Base-by-base conservation (phyloP, 2,797 vertebrate species). In the Pterois miles region DNA sequence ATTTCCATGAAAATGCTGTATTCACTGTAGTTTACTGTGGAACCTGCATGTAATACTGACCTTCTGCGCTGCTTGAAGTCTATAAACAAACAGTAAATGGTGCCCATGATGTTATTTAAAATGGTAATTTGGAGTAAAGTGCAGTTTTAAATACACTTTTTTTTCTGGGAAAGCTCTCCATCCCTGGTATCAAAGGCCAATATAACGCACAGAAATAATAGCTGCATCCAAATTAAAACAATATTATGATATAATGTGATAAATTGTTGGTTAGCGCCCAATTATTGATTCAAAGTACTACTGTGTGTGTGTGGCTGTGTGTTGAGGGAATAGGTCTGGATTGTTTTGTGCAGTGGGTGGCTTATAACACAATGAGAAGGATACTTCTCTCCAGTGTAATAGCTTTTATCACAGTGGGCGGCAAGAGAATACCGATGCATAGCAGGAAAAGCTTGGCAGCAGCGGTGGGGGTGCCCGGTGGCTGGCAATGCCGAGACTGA, bases 391-490 rank as follows among this genome's bases (percentile, higher is more conserved):
- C 80, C 79, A 29, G 69, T 76, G 77, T 80, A 87, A 88, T 89
- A 85, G 91, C 90, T 92, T 92, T 91, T 83, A 92, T 91, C 90
- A 67, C 91, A 91, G 88, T 82, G 74, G 88, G 90, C 87, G 86
- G 91, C 80, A 29, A n/a, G 60, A 90, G 84, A 87, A 91, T 86
- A 78, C 74, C 38, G 59, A 87, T 81, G 79, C 86, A 81, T 86
- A 69, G 87, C 82, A 65, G 85, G 80, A 86, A 83, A 72, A 57
- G 81, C 75, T 88, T 71, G 76, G 90, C 90, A 83, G 88, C 53
- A 29, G 81, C 9, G 8, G 83, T 48, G 81, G 78, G 86, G 82
- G 78, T 71, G 76, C 79, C 68, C 27, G 52, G 76, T 74, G 84
- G 76, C 83, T 86, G 81, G 78, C 48, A 14, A 81, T 71, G 79